These are phyloP conservation scores for Sphaerophoria taeniata DNA, from an alignment of 2,888 invertebrate genomes.

Conservation along the genomic window DNA sequence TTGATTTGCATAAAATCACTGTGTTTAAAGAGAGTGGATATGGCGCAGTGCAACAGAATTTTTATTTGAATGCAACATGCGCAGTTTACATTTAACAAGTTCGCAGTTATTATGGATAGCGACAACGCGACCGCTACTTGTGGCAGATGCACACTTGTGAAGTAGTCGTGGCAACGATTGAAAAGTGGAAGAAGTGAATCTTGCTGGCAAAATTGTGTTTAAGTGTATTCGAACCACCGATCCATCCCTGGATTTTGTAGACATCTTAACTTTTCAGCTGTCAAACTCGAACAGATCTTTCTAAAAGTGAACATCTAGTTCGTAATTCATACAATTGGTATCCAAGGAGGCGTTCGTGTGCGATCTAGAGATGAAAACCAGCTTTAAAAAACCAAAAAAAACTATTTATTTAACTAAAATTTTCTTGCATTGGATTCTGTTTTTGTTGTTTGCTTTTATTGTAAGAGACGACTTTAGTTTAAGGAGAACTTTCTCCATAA, in stretches of 20 bases:
- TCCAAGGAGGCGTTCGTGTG: not conserved
- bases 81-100: constrained; percentile 1
- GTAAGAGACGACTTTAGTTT: not conserved
- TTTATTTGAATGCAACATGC: constrained; percentile 43
- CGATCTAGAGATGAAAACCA: constrained; percentile 33
- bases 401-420: constrained; percentile 48
- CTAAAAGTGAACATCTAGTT: constrained; percentile 18
- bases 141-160: too few species aligned
- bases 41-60: constrained; percentile 9
- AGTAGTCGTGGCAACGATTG: too few species aligned
- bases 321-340: not conserved
- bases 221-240: not conserved
- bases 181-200: too few species aligned
- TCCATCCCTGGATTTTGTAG: not conserved
- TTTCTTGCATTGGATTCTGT: constrained; percentile 55
- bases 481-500: constrained; percentile 67
- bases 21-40: constrained; percentile 12
- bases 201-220: too few species aligned
- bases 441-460: constrained; percentile 40
- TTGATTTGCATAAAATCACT: constrained; percentile 51
- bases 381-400: constrained; percentile 30
- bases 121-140: not conserved
- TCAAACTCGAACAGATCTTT: constrained; percentile 16
- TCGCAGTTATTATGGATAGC: not conserved
- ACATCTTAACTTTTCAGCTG: too few species aligned